A percentile compares a stretch with the other conserved stretches of the same genome.
These are phyloP conservation scores for Microchirus variegatus DNA, from an alignment of 2,797 vertebrate species.

Conservation along the genomic window DNA sequence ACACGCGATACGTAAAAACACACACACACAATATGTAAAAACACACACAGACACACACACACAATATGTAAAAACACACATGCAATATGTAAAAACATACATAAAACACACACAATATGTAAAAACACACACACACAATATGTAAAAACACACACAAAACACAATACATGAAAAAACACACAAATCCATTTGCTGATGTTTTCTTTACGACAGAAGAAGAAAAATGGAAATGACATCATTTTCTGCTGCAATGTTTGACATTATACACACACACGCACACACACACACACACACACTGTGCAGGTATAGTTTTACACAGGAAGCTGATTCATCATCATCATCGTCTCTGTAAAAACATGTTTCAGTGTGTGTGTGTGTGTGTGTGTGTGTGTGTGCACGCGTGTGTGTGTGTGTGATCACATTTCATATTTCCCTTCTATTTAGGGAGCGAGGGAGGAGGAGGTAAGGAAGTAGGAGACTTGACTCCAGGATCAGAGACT, in stretches of 20 bases:
- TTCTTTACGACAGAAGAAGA: neutral
- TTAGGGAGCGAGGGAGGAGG: constrained; percentile 2
- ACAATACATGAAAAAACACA: too few relatives aligned
- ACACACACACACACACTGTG: constrained; percentile 1
- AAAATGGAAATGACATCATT: constrained; percentile 42
- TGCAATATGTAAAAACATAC: constrained; percentile 9
- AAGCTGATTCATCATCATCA: constrained; percentile 66
- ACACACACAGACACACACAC: neutral
- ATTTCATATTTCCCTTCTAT: constrained; percentile 27
- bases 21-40: too few relatives aligned
- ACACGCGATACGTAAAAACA: constrained; percentile 11
- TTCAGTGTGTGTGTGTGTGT: too few relatives aligned
- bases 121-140: constrained; percentile 2
- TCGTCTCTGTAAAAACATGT: constrained; percentile 45
- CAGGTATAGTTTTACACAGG: constrained; percentile 60
- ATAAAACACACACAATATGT: too few relatives aligned
- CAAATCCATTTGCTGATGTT: constrained; percentile 3
- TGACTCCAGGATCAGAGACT: too few relatives aligned
- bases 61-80: constrained; percentile 2
- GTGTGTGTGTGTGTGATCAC: constrained; percentile 6
- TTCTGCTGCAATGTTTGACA: constrained; percentile 37
- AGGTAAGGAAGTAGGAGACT: neutral
- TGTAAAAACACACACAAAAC: constrained; percentile 13
- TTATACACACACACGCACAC: constrained; percentile 19
- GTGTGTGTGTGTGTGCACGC: too few relatives aligned